Evolutionary conservation across 2,888 invertebrate species (phyloP), one percentile per base, ranked within the genome.

Genomic region (Spilarctia lutea): DNA sequence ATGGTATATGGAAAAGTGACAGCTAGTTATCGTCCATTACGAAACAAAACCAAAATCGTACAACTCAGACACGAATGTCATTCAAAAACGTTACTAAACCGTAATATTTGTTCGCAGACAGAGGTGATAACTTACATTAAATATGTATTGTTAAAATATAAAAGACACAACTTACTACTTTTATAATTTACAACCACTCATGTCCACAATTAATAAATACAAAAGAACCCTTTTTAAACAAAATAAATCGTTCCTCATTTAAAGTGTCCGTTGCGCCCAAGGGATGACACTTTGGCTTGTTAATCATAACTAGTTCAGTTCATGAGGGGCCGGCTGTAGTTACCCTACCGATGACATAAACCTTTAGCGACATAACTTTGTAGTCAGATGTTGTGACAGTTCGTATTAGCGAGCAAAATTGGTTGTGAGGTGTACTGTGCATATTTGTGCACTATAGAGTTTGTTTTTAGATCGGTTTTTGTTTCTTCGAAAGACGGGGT

Each of bases 281-380:
- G 80, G 84, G 79, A 60, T 75, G 78, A 72, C 81, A 79, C 74
- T 82, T 83, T 82, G 83, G 76, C 79, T 81, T 83, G 84, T 87
- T 89, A 87, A 86, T 90, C 85, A 84, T 87, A 89, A 87, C 88
- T 85, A 86, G 86, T 85, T 89, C 85, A 84, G 85, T 88, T 86
- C 79, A 78, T 73, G 65, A 65, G 80, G 80, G 79, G 48, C 72
- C 65, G 69, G 52, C 65, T 68, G 73, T 70, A 60, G 68, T 71
- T 70, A 74, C 79, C 81, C 80, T 68, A 68, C 42, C 71, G 69
- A 63, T 81, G 84, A 81, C 74, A 84, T 63, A 77, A 65, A 84
- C 80, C 81, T 77, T 75, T 74, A 66, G 67, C 39, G 35, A 69
- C 48, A 52, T 39, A 67, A 60, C 66, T 76, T 78, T 76, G 79